Evolutionary conservation across 2,888 invertebrate species (phyloP), one percentile per base, ranked within the genome.

Genomic region (Trissolcus brochymenae): DNA sequence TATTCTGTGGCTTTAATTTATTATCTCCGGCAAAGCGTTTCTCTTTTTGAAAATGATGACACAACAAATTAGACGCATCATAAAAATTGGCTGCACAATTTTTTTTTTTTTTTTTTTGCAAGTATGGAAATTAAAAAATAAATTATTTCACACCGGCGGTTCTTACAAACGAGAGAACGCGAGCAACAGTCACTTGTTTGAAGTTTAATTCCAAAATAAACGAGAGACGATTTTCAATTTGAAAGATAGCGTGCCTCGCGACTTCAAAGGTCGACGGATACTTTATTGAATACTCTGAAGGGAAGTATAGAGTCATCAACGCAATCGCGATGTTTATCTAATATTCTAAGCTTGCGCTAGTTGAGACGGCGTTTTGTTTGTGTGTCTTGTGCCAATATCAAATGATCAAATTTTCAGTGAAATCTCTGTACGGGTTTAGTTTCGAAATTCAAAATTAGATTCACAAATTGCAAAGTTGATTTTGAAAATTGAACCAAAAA

Each of bases 181-280:
- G 19, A 64, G 29, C 41, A 64, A 41, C 62, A 14, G 21, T 35
- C 21, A 53, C 56, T 65, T 49, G 65, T 65, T 64, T 59, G 54
- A 73, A 49, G 65, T 55, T 59, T 53, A n/a, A 25, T 65, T 65
- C 54, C 46, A 65, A 73, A 73, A 73, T 73, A 73, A 60, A 73
- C 65, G 54, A 16, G 35, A 59, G 40, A 59, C 65, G 17, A 54
- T 54, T 72, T 59, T 51, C 64, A 64, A 64, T 65, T 65, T 72
- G 65, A 60, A 73, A 49, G 57, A 73, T 73, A 73, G 66, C 65
- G 66, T 73, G 35, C 35, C 60, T 73, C 60, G 55, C 57, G 40
- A 65, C 60, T 60, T 59, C 55, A 54, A 55, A 73, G 65, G 59
- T 73, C 14, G 46, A 29, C 49, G 55, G 55, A 55, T 66, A 60